Evolutionary conservation across 1,140 invertebrate species (phyloP).

Genomic region (Leptinotarsa defecta): DNA sequence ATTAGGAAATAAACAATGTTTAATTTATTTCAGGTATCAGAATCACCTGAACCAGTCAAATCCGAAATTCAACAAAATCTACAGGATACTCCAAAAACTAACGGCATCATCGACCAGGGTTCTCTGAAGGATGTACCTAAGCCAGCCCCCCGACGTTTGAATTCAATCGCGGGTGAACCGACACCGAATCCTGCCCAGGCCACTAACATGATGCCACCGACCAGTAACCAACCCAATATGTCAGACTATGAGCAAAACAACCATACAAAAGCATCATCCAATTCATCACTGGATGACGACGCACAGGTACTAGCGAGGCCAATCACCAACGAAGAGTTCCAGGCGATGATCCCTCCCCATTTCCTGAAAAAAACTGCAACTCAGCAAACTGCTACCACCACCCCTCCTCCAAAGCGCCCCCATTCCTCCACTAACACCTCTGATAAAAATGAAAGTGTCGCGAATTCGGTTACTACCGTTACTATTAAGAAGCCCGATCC

Average conservation of each 20-base stretch:
- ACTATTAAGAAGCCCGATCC: conserved; percentile 73
- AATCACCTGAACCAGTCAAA: conserved; percentile 24
- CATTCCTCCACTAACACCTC: conserved; percentile 53
- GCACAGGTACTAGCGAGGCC: conserved; percentile 70
- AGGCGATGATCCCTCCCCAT: conserved; percentile 90
- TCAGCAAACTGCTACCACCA: conserved; percentile 34
- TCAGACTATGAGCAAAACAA: conserved; percentile 46
- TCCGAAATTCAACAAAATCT: conserved; percentile 9
- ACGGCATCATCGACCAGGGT: conserved; percentile 44
- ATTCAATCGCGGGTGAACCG: conserved; percentile 29
- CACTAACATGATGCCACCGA: conserved; percentile 36
- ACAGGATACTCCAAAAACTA: conserved; percentile 38
- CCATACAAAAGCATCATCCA: conserved; percentile 49
- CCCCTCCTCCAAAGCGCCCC: conserved; percentile 55
- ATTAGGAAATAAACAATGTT: no score
- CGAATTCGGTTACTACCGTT: conserved; percentile 64
- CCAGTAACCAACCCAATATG: conserved; percentile 21
- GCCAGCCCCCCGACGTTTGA: conserved; percentile 53
- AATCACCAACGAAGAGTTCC: conserved; percentile 89
- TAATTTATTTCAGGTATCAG: conserved; percentile 16
- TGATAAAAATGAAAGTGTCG: conserved; percentile 59
- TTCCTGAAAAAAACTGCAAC: conserved; percentile 64
- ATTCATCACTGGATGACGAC: conserved; percentile 53
- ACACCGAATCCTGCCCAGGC: not conserved
- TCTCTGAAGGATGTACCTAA: conserved; percentile 46